Evolutionary conservation across 2,888 invertebrate species (phyloP), one percentile per base, ranked within the genome.

Genomic region (Microchrysa polita): DNA sequence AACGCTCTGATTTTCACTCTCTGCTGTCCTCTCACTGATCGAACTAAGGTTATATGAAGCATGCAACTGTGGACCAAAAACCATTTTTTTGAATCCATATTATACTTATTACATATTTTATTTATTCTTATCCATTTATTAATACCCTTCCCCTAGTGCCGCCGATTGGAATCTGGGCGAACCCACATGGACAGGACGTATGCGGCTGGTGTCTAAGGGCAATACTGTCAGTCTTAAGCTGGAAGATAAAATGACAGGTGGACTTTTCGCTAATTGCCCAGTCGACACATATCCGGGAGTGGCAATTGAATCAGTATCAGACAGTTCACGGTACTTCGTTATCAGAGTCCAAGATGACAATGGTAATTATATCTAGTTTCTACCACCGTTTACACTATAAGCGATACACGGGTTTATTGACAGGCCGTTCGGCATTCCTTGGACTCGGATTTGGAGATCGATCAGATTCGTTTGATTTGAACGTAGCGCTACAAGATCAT

Each of bases 81-180:
- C n/a, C n/a, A n/a, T n/a, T n/a, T n/a, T n/a, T n/a, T n/a, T n/a
- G n/a, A n/a, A n/a, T n/a, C n/a, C n/a, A n/a, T n/a, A n/a, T n/a
- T n/a, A n/a, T n/a, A n/a, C n/a, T n/a, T n/a, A n/a, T n/a, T n/a
- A n/a, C n/a, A n/a, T n/a, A n/a, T n/a, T n/a, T n/a, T n/a, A n/a
- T n/a, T n/a, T n/a, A n/a, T n/a, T n/a, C n/a, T n/a, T n/a, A n/a
- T n/a, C n/a, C n/a, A n/a, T n/a, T n/a, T n/a, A n/a, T n/a, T n/a
- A n/a, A n/a, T n/a, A n/a, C n/a, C n/a, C n/a, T 18, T 10, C 18
- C 53, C 52, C 5, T 9, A 98, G 99, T 87, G 99, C 99, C 79
- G 96, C 97, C 65, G 99, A 99, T 86, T 99, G 99, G 99, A 98
- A 96, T 87, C 87, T 99, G 74, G 94, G 96, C 81, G 93, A 93